These are phyloP conservation scores for Brachionus rubens DNA, from an alignment of 1,140 invertebrate genomes.

Conservation along the genomic window DNA sequence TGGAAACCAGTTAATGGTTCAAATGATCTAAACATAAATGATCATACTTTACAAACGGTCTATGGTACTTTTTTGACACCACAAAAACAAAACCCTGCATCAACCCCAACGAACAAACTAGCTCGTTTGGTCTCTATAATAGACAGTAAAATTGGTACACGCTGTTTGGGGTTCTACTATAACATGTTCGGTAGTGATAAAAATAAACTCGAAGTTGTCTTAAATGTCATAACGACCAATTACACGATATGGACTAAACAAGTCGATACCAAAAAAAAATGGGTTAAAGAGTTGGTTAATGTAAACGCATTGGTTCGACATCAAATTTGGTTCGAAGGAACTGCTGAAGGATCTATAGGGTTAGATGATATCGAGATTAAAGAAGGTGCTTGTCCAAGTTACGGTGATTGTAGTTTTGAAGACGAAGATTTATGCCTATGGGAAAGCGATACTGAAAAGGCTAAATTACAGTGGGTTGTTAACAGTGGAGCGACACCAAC, in stretches of 20 bases:
- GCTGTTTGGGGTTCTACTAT: slow-evolving; percentile 42
- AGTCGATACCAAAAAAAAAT: neutral
- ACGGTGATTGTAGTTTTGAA: slow-evolving; percentile 54
- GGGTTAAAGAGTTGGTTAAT: neutral
- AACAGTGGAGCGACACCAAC: slow-evolving; percentile 50
- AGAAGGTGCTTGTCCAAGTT: slow-evolving; percentile 47
- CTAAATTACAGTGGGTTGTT: slow-evolving; percentile 55
- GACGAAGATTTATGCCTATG: slow-evolving; percentile 64
- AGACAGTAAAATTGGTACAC: neutral
- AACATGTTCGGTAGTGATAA: slow-evolving; percentile 46
- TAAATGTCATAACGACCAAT: neutral
- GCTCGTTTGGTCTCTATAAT: neutral
- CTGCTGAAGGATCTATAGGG: slow-evolving; percentile 47
- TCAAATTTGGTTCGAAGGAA: slow-evolving; percentile 16
- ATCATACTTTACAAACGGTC: slow-evolving; percentile 8
- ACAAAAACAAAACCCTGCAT: neutral
- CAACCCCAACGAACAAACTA: slow-evolving; percentile 15
- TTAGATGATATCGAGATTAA: slow-evolving; percentile 49
- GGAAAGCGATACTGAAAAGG: slow-evolving; percentile 47
- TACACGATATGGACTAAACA: neutral
- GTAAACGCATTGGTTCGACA: neutral
- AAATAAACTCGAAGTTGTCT: neutral
- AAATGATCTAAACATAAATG: neutral
- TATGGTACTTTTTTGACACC: neutral
- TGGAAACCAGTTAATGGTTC: neutral